phyloP scores from a whole-genome alignment of 2,113 vertebrate genomes.

The Erythrocebus patas region DNA sequence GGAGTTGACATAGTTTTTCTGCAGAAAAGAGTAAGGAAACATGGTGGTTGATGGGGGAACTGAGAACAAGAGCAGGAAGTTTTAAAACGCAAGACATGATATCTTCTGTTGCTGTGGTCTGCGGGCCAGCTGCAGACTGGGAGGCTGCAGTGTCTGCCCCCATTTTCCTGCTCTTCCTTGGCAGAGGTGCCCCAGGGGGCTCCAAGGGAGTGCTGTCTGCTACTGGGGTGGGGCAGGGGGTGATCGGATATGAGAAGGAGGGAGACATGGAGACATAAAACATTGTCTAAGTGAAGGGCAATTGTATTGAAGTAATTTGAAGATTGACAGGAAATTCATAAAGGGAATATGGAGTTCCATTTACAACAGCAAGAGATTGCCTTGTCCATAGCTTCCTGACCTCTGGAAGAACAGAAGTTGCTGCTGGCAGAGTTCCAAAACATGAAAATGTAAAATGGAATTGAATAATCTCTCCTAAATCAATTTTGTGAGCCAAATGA shows the following conservation, averaged over 20 bases:
- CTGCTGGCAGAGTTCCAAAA: conserved; percentile 67
- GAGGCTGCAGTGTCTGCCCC: background rate
- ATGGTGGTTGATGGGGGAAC: background rate
- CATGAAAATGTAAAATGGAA: conserved; percentile 67
- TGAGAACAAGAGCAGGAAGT: background rate
- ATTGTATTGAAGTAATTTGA: conserved; percentile 62
- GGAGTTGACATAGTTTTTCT: background rate
- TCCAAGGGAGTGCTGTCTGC: background rate
- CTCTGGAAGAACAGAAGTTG: conserved; percentile 47
- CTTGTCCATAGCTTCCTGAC: conserved; percentile 58
- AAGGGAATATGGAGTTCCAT: conserved; percentile 63
- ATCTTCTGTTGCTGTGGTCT: background rate
- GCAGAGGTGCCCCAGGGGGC: background rate
- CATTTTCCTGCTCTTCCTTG: accelerated
- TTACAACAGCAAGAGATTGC: conserved; percentile 34
- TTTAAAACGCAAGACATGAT: background rate
- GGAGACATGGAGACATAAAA: conserved; percentile 48
- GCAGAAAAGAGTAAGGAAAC: background rate
- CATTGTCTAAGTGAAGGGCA: conserved; percentile 58
- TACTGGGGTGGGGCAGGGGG: background rate
- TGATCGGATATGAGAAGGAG: conserved; percentile 19
- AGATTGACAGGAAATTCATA: conserved; percentile 70
- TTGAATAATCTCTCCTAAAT: conserved; percentile 73
- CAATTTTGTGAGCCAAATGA: conserved; percentile 67
- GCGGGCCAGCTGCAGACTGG: background rate